Evolutionary conservation across 23 tunicate species (phyloP), one percentile per base, ranked within the genome.

Genomic region (Pegea sp.): DNA sequence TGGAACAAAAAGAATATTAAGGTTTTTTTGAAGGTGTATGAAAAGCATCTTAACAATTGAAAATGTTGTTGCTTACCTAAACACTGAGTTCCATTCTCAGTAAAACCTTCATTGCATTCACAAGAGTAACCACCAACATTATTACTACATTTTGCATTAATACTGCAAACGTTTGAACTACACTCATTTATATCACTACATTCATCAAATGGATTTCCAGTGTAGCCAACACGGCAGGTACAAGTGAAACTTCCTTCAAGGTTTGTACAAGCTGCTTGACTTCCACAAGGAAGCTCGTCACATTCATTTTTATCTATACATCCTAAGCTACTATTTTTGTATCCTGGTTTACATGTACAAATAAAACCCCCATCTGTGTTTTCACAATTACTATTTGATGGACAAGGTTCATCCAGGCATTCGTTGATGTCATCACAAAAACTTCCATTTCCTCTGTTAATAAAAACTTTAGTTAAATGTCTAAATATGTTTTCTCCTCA

Each of bases 291-390:
- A 4, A 6, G 7, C 6, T 24, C 58, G 3, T 24, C 30, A 38
- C 81, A 73, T 57, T 64, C 81, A 30, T 73, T 48, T 42, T 64
- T 58, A 34, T 73, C 81, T 29, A 4, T 1, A 30, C 76, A 69
- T 3, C 6, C 28, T 5, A 69, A 42, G 4, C 81, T 71, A 58
- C 65, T 32, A 19, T 71, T 71, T 5, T 42, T 56, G 52, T 48
- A 73, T 19, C 78, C 74, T 1, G 55, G 0, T 26, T 22, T 22
- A 28, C 74, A 68, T 25, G 65, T 13, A 30, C 74, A 68, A 2
- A 26, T 49, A 49, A 59, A 68, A 22, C 65, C 64, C 16, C 58
- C 58, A 0, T 0, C 29, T n/a, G 49, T 49, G 57, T 68, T 50
- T n/a, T 24, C 13, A 23, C 74, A 68, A 4, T 28, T 49, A 24